Evolutionary conservation across 2,888 invertebrate genomes (phyloP).

Genomic region (Scaptomyza caliginosa): DNA sequence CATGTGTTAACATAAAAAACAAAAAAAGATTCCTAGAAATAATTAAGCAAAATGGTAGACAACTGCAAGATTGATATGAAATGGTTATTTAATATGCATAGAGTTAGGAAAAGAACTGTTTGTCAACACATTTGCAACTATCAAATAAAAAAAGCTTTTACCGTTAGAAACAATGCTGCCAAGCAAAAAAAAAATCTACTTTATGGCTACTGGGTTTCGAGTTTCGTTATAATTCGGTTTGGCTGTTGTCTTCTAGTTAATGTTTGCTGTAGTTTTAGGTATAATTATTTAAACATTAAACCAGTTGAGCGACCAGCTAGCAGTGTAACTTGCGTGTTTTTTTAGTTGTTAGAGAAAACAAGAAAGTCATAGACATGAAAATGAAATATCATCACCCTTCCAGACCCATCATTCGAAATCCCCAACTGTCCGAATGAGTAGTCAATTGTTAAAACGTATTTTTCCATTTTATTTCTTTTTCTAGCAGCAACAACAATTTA

Average conservation of each 20-base stretch:
- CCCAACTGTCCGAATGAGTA: conserved; percentile 4
- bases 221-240: conserved; percentile 56
- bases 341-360: conserved; percentile 62
- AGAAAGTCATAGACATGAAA: conserved; percentile 66
- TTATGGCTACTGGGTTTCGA: conserved; percentile 31
- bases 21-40: conserved; percentile 54
- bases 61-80: background rate
- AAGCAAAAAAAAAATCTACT: conserved; percentile 15
- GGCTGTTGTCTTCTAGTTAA: conserved; percentile 30
- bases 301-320: conserved; percentile 50
- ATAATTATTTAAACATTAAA: conserved; percentile 80
- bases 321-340: conserved; percentile 20
- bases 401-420: conserved; percentile 19
- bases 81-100: background rate
- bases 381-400: conserved; percentile 65
- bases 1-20: conserved; percentile 11
- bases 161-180: background rate
- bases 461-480: conserved; percentile 29
- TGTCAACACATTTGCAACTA: no score
- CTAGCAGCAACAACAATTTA: conserved; percentile 22
- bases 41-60: conserved; percentile 22
- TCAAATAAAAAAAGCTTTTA: no score
- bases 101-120: no score
- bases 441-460: conserved; percentile 18
- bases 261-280: conserved; percentile 55